Percentiles rank a stretch among this genome's conserved stretches.
These are phyloP conservation scores for Chelidonichthys spinosus DNA, from an alignment of 2,797 vertebrate genomes.

Conservation along the genomic window DNA sequence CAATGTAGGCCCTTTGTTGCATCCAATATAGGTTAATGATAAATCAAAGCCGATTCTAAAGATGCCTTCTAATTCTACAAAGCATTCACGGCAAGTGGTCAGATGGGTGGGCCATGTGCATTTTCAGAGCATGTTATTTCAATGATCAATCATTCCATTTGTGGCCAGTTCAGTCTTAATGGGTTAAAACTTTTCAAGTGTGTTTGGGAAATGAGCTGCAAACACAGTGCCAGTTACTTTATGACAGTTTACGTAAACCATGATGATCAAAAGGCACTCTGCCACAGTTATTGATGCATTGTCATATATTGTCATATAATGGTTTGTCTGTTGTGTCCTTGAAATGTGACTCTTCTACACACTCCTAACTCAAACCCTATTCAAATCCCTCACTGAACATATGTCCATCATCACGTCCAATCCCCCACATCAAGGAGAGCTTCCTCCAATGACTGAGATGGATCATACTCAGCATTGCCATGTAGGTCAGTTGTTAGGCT, in stretches of 20 bases:
- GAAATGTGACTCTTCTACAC: neutral
- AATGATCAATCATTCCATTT: too few relatives aligned
- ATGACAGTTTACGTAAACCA: neutral
- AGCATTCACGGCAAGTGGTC: too few relatives aligned
- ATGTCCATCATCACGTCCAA: slow-evolving; percentile 41
- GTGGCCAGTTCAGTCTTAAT: too few relatives aligned
- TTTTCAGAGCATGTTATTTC: too few relatives aligned
- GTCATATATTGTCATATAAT: neutral
- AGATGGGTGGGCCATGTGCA: too few relatives aligned
- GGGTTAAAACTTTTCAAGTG: slow-evolving; percentile 27
- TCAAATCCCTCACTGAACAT: slow-evolving; percentile 16
- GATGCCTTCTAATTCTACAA: too few relatives aligned
- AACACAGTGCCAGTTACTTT: slow-evolving; percentile 31
- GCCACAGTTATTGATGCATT: neutral
- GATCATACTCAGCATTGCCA: slow-evolving; percentile 22
- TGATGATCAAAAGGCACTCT: neutral
- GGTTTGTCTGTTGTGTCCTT: neutral
- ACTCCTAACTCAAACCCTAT: neutral
- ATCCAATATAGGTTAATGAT: too few relatives aligned
- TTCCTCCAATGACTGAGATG: neutral
- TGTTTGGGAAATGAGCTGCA: slow-evolving; percentile 44
- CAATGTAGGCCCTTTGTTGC: too few relatives aligned
- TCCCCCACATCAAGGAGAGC: slow-evolving; percentile 14
- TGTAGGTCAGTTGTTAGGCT: slow-evolving; percentile 16
- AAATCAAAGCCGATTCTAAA: too few relatives aligned